Conservation (phyloP, 1,140 invertebrate genomes). For the Lasioglossum baleicum region DNA sequence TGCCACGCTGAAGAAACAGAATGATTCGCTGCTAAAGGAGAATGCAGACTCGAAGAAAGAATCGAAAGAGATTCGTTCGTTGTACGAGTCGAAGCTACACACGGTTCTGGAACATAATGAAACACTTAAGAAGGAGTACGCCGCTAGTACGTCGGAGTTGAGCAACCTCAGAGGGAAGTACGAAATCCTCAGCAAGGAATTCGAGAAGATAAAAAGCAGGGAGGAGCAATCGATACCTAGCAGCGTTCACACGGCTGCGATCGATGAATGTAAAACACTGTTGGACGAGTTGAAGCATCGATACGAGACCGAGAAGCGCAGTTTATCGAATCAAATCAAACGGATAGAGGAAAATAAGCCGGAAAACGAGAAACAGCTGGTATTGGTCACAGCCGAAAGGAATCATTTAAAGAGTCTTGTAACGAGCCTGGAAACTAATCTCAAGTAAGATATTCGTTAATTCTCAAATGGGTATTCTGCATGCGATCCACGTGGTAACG, state of each 20-base stretch:
- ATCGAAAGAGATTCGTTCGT: conserved; percentile 81
- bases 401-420: conserved; percentile 77
- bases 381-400: conserved; percentile 75
- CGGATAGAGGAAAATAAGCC: conserved; percentile 74
- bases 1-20: conserved; percentile 82
- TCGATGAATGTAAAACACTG: conserved; percentile 83
- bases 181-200: conserved; percentile 77
- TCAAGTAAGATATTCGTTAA: conserved; percentile 75
- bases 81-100: conserved; percentile 83
- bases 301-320: conserved; percentile 82
- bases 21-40: conserved; percentile 80
- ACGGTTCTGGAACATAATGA: conserved; percentile 82
- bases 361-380: conserved; percentile 75
- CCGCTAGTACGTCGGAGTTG: conserved; percentile 80
- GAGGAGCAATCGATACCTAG: conserved; percentile 80
- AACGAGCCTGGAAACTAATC: conserved; percentile 76
- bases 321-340: conserved; percentile 74
- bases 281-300: conserved; percentile 84
- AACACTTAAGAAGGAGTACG: conserved; percentile 81
- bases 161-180: conserved; percentile 81
- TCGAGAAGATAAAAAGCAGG: conserved; percentile 80
- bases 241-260: conserved; percentile 79
- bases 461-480: conserved; percentile 14
- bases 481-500: neutral
- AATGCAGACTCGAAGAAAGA: conserved; percentile 81